These are phyloP conservation scores for Lacerta agilis DNA, from an alignment of 2,797 vertebrate genomes.

Conservation along the genomic window DNA sequence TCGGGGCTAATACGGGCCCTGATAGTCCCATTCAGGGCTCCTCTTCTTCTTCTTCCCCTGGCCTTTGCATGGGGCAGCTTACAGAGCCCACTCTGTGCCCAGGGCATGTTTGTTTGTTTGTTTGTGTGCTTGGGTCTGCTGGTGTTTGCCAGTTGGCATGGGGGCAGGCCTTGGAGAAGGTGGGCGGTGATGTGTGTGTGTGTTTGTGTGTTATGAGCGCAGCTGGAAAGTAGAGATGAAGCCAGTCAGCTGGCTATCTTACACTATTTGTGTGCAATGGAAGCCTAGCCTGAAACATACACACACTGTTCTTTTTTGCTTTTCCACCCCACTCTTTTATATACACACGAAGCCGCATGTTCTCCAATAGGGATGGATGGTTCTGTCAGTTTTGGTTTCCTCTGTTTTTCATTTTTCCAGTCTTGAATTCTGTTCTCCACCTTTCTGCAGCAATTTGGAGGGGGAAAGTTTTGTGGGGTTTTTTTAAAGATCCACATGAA, in stretches of 20 bases:
- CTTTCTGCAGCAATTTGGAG: not conserved
- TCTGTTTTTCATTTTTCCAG: too few relatives aligned
- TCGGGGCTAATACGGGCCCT: too few relatives aligned
- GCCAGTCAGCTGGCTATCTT: not conserved
- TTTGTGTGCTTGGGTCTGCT: accelerated
- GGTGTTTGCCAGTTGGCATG: not conserved
- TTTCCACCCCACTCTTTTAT: not conserved
- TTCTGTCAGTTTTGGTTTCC: too few relatives aligned
- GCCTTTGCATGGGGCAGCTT: not conserved
- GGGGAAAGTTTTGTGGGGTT: not conserved
- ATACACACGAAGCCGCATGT: too few relatives aligned
- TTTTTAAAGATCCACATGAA: too few relatives aligned
- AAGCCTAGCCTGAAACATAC: not conserved
- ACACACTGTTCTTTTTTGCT: too few relatives aligned
- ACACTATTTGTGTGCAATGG: not conserved
- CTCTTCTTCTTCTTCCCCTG: not conserved
- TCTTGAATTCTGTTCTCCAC: too few relatives aligned
- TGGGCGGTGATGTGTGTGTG: not conserved
- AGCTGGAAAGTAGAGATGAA: not conserved
- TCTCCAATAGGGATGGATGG: not conserved
- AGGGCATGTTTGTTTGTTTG: slow-evolving; percentile 12
- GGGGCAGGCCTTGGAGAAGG: not conserved
- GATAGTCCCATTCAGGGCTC: not conserved
- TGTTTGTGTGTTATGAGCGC: not conserved
- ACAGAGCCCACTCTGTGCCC: not conserved